A percentile compares a stretch with the other conserved stretches of the same genome.
phyloP scores from a whole-genome alignment of 1,140 invertebrate genomes.

The Rhynchophorus ferrugineus region DNA sequence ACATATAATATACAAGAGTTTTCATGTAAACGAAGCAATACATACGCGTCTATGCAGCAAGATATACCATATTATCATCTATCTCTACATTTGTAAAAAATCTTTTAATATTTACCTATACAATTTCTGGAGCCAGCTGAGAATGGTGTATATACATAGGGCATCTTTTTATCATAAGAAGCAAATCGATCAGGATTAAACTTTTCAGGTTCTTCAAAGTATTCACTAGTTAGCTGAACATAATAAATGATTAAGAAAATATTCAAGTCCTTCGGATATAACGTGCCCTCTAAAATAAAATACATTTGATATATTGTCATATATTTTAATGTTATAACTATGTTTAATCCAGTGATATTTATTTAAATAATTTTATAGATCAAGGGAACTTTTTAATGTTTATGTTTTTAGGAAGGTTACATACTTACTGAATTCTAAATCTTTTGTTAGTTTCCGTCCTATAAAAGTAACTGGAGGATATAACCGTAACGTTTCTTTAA shows the following conservation, averaged over 20 bases:
- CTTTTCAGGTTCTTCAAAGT: slow-evolving; percentile 60
- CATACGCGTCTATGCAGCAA: too few relatives aligned
- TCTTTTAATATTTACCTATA: slow-evolving; percentile 55
- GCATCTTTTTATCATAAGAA: slow-evolving; percentile 43
- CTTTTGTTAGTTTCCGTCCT: slow-evolving; percentile 51
- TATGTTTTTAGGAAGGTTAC: too few relatives aligned
- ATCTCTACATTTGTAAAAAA: too few relatives aligned
- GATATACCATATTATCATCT: too few relatives aligned
- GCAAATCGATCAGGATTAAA: slow-evolving; percentile 74
- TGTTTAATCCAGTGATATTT: slow-evolving; percentile 6
- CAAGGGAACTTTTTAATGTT: too few relatives aligned
- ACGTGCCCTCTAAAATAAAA: slow-evolving; percentile 41
- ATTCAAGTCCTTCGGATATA: slow-evolving; percentile 44
- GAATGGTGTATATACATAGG: slow-evolving; percentile 57
- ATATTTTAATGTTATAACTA: too few relatives aligned
- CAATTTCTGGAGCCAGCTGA: slow-evolving; percentile 62
- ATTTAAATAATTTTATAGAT: too few relatives aligned
- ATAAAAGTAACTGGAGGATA: slow-evolving; percentile 70
- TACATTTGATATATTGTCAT: slow-evolving; percentile 2
- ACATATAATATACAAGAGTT: too few relatives aligned
- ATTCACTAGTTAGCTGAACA: slow-evolving; percentile 56
- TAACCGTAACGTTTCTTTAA: slow-evolving; percentile 60
- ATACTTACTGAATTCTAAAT: slow-evolving; percentile 32
- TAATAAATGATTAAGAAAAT: slow-evolving; percentile 46
- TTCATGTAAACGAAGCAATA: too few relatives aligned